phyloP scores from a whole-genome alignment of 1,140 invertebrate species.

The Sycobia sp. region DNA sequence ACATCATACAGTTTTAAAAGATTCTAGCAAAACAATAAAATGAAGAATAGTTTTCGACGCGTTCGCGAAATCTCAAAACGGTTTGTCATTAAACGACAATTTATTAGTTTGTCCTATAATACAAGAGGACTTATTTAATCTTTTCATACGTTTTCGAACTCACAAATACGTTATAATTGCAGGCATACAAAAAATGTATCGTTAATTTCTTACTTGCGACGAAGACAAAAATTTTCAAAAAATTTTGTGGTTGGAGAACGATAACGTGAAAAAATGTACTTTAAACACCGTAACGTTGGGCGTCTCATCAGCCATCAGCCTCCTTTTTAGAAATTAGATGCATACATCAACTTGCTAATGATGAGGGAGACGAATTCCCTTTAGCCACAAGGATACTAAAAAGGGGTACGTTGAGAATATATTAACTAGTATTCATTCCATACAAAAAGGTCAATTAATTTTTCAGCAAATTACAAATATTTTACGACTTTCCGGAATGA shows the following conservation, averaged over 20 bases:
- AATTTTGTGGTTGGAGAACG: background rate
- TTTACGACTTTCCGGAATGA: background rate
- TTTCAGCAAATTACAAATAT: background rate
- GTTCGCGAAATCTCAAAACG: background rate
- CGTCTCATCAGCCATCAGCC: too few species aligned
- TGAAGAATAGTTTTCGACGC: constrained; percentile 12
- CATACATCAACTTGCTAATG: too few species aligned
- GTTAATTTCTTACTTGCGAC: constrained; percentile 5
- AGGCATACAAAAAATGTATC: constrained; percentile 27
- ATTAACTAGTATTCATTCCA: background rate
- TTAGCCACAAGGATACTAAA: constrained; percentile 2
- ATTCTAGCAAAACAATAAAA: background rate
- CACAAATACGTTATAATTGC: too few species aligned
- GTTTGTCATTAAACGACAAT: background rate
- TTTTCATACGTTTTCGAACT: too few species aligned
- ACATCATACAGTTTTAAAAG: background rate
- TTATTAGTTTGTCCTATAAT: constrained; percentile 2
- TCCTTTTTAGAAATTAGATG: constrained; percentile 9
- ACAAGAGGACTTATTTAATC: background rate
- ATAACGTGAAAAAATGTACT: background rate
- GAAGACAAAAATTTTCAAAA: constrained; percentile 11
- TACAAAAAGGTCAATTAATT: background rate
- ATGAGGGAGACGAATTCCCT: too few species aligned
- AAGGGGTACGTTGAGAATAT: constrained; percentile 21
- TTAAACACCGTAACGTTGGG: constrained; percentile 20